Evolutionary conservation across 2,797 vertebrate genomes (phyloP), one percentile per base, ranked within the genome.

Genomic region (Carcharodon carcharias): DNA sequence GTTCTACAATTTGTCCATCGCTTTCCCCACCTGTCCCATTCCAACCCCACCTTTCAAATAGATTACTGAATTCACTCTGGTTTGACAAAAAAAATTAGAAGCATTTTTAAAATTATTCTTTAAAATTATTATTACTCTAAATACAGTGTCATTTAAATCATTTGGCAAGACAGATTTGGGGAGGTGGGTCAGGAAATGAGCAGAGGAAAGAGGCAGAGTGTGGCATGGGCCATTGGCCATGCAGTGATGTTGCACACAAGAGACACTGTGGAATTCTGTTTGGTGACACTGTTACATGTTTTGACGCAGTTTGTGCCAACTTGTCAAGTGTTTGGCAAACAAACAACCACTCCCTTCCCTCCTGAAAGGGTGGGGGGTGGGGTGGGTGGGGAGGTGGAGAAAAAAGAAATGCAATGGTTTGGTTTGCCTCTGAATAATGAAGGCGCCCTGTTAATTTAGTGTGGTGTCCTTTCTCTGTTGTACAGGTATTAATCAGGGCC

Each of bases 401-500:
- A n/a, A n/a, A n/a, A n/a, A n/a, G n/a, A n/a, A n/a, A n/a, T n/a
- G n/a, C n/a, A n/a, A n/a, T n/a, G n/a, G n/a, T n/a, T n/a, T n/a
- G n/a, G 18, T 8, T 45, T 45, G 61, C 63, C 63, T 28, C 69
- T 73, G 94, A 73, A 77, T 77, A 77, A 56, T 21, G 65, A 35
- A 8, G 67, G 69, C 16, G n/a, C 94, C 94, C 69, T 56, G 45
- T 95, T 77, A 95, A 95, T 77, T 67, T 12, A 56, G 31, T 95
- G 45, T 56, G 45, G 45, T 95, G 67, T 77, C 45, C 94, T 77
- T 77, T 35, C 45, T 77, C 94, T 95, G 45, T 95, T 26, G 16
- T 18, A 95, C 94, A 71, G 94, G 94, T 56, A 95, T 95, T 95
- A 95, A 95, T 94, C 96, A 96, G 54, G 97, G 97, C 97, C 96